Base-by-base conservation (phyloP, 92 coral and sea anemone genomes). In the Meandrina meandrites region DNA sequence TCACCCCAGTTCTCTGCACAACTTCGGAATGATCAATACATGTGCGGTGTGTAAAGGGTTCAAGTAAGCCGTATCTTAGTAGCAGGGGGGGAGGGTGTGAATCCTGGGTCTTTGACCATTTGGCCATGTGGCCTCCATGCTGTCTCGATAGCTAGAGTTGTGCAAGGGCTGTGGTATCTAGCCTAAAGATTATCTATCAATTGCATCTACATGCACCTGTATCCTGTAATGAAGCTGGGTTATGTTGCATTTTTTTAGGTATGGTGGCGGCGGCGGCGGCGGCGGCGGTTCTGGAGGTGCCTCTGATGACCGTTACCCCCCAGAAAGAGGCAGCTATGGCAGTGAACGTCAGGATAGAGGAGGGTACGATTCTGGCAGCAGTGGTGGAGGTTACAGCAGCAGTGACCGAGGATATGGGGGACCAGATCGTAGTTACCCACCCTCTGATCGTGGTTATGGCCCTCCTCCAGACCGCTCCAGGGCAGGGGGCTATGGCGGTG, bases 311-410 rank as follows among this genome's bases (percentile, higher is more conserved):
- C 90, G 94, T 15, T 92, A 92, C 78, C 84, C 89, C 28, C 91
- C 87, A 24, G 76, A 92, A 28, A 91, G 91, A 73, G 80, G 91
- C 42, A 87, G 91, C 87, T 92, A 92, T 62, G 83, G 76, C 10
- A 88, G 89, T 66, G 93, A 91, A 17, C 90, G 93, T 28, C 87
- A 84, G 83, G 93, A 90, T 19, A 87, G 91, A 47, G 86, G 93
- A 18, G 93, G 88, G 17, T 81, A 81, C 42, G 98, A 94, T 50
- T 84, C 96, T 51, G 79, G 93, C 19, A 80, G 89, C 37, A 93
- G 90, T 88, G 90, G 83, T 85, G 91, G 94, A 17, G 89, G 83
- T 27, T 85, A 94, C 67, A 87, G 93, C 34, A 90, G 90, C 47
- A 73, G 91, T 48, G 94, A 94, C 78, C 79, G 97, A 78, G 87